A percentile compares a stretch with the other conserved stretches of the same genome.
Evolutionary conservation across 92 coral and sea anemone genomes (phyloP).

Genomic region (Paramuricea clavata): DNA sequence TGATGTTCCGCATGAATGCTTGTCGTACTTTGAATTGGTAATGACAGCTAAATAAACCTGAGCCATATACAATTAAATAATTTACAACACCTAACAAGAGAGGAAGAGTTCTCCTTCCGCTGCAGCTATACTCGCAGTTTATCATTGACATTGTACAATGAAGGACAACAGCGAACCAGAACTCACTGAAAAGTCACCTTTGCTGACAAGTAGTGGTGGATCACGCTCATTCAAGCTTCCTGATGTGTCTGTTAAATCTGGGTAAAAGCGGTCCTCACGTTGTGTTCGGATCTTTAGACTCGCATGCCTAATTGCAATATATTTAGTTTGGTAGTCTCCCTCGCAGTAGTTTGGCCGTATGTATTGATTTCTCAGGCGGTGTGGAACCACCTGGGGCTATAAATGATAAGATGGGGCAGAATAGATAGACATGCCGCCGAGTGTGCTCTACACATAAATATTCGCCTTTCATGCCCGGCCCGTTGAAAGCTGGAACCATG

Average conservation of each 20-base stretch:
- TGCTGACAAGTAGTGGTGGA: conserved; percentile 20
- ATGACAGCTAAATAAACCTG: background rate
- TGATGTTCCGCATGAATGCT: background rate
- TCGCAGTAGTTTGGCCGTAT: no score
- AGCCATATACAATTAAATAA: background rate
- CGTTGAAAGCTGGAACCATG: background rate
- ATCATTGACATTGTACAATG: background rate
- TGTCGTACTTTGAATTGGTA: background rate
- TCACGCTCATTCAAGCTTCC: conserved; percentile 8
- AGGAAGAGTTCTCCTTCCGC: conserved; percentile 1
- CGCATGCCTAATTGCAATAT: no score
- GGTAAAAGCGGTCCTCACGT: background rate
- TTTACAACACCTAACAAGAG: background rate
- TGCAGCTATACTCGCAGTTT: background rate
- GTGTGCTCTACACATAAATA: no score
- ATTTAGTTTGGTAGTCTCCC: no score
- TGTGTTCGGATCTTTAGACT: background rate
- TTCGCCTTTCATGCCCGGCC: no score
- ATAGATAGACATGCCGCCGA: no score
- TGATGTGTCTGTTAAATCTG: conserved; percentile 26
- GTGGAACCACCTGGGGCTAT: no score
- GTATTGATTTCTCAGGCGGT: no score
- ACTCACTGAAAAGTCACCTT: conserved; percentile 34
- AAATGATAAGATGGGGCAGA: no score
- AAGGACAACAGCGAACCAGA: conserved; percentile 5